Conservation (phyloP, 1,140 invertebrate genomes). For the Camponotus vicinus region DNA sequence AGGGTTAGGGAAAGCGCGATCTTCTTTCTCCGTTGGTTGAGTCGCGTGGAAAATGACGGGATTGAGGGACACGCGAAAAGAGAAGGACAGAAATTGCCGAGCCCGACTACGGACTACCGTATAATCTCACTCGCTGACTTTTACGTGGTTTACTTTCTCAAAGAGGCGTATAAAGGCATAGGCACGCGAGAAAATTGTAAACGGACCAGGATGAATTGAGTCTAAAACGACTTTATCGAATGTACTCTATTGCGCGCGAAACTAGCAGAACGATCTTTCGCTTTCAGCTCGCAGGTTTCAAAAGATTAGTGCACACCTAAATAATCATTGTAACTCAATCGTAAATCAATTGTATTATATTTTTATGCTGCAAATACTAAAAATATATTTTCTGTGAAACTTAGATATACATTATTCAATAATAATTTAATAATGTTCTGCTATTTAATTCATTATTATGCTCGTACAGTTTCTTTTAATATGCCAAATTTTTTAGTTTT, state of each 20-base stretch:
- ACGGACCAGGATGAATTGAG: conserved; percentile 59
- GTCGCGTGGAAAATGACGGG: conserved; percentile 12
- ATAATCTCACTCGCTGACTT: conserved; percentile 40
- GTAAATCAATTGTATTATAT: not conserved
- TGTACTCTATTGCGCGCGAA: conserved; percentile 22
- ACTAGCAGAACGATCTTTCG: conserved; percentile 34
- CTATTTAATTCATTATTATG: not conserved
- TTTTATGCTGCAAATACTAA: not conserved
- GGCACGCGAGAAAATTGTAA: conserved; percentile 62
- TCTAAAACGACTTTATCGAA: conserved; percentile 50
- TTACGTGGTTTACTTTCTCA: conserved; percentile 36
- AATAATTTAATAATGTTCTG: not conserved
- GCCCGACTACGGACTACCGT: conserved; percentile 21
- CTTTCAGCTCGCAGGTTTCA: conserved; percentile 16
- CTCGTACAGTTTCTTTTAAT: not conserved
- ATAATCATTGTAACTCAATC: not conserved
- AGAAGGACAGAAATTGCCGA: conserved; percentile 18
- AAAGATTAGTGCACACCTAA: conserved; percentile 29
- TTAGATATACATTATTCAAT: not conserved
- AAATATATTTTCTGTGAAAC: not conserved
- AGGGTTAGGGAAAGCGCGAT: not conserved
- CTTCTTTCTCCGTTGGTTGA: not conserved
- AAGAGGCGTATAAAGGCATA: conserved; percentile 40
- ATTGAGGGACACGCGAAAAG: not conserved
- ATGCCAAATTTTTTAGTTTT: not conserved